Evolutionary conservation across 2,113 vertebrate genomes (phyloP), one percentile per base, ranked within the genome.

Genomic region (Podocnemis expansa): DNA sequence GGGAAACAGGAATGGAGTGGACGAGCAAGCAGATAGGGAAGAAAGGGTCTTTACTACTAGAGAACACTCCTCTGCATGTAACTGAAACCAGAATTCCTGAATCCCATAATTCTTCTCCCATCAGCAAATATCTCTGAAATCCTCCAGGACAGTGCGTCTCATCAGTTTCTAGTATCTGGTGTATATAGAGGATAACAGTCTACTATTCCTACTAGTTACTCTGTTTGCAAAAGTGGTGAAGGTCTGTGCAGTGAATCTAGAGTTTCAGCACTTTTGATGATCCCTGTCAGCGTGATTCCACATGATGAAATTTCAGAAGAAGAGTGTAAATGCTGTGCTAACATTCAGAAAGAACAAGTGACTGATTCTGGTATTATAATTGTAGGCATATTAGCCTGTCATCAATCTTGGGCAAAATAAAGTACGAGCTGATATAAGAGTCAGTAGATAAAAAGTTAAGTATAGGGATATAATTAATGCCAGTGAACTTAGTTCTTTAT

Each of bases 261-360:
- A 82, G 54, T 75, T 81, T 93, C 89, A 67, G 92, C 70, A 34
- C 22, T 17, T 92, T 0, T 55, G 88, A 80, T 82, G 92, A 31
- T 2, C 22, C 49, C n/a, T 14, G 21, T 51, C 55, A 90, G 10
- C 70, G 58, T 2, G 58, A 21, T 29, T 90, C 51, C 19, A 14
- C 82, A 19, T 88, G n/a, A 54, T 87, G 43, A 47, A 90, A 81
- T 94, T 93, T 58, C 56, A 58, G 56, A 58, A 58, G 73, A 84
- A 87, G 82, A 89, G 34, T 60, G 91, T 13, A 80, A 84, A 79
- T 29, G 60, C 90, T 94, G 10, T 93, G 87, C 76, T 90, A 82
- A 73, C 52, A 83, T 93, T 83, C 80, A 80, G 78, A 73, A 91
- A 89, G 34, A 55, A 76, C 87, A 95, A 91, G 41, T 41, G 51